Evolutionary conservation across 1,140 invertebrate species (phyloP).

Genomic region (Drosophila carrolli): DNA sequence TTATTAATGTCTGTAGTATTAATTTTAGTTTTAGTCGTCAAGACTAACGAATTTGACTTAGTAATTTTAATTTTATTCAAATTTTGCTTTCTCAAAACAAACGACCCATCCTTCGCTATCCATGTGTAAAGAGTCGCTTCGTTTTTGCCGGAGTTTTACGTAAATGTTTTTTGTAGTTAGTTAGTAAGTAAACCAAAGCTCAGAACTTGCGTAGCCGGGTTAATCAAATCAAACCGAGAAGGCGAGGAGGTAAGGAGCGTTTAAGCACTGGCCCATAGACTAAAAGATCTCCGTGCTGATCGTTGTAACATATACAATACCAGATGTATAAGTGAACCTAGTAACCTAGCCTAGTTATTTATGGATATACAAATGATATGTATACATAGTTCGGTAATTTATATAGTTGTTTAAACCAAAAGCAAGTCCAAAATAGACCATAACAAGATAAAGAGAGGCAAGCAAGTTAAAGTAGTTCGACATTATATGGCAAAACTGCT

Average conservation of each 20-base stretch:
- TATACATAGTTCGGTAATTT: conserved; percentile 47
- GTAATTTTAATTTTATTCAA: no score
- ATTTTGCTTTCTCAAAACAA: background rate
- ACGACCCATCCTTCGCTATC: conserved; percentile 10
- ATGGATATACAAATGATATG: conserved; percentile 62
- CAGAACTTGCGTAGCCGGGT: conserved; percentile 3
- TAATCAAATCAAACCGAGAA: conserved; percentile 11
- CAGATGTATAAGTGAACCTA: conserved; percentile 51
- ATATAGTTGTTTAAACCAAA: conserved; percentile 67
- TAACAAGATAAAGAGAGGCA: conserved; percentile 18
- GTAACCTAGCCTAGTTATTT: conserved; percentile 59
- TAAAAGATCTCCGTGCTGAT: conserved; percentile 67
- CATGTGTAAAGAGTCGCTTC: conserved; percentile 40
- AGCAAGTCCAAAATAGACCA: conserved; percentile 69
- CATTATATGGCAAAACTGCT: conserved; percentile 53
- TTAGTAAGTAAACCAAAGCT: conserved; percentile 29
- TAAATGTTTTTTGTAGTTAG: conserved; percentile 47
- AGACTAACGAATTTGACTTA: no score
- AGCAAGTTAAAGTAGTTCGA: conserved; percentile 26
- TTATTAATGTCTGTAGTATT: background rate
- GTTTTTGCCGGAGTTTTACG: conserved; percentile 27
- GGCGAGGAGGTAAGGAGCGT: conserved; percentile 18
- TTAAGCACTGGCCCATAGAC: conserved; percentile 69
- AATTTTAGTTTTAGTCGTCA: background rate
- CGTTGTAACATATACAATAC: conserved; percentile 80